Evolutionary conservation across 1,140 invertebrate species (phyloP).

Genomic region (Drosophila erecta): DNA sequence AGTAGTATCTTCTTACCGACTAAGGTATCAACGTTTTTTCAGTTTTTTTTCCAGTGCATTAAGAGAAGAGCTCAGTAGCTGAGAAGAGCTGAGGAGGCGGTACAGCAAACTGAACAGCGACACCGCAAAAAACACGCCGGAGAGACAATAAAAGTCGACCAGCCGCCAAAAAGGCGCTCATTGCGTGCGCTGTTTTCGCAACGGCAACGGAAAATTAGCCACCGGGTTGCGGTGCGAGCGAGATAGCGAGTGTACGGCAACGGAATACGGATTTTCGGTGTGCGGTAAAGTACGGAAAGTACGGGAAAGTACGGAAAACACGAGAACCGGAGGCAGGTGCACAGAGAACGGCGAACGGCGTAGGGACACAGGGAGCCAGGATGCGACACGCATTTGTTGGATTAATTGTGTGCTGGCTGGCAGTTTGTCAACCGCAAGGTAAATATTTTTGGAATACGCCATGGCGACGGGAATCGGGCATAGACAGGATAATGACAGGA

Average conservation of each 20-base stretch:
- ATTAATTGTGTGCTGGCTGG: conserved; percentile 81
- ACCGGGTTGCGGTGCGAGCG: conserved; percentile 12
- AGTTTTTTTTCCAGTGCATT: conserved; percentile 4
- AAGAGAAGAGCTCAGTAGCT: neutral
- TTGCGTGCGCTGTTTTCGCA: conserved; percentile 76
- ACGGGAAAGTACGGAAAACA: conserved; percentile 1
- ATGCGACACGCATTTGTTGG: conserved; percentile 79
- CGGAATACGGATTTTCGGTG: conserved; percentile 6
- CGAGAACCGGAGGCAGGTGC: conserved; percentile 1
- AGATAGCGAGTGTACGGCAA: neutral
- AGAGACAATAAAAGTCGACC: conserved; percentile 75
- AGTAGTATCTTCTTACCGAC: too few species aligned
- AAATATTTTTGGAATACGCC: conserved; percentile 74
- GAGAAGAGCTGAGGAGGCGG: conserved; percentile 3
- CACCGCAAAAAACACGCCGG: conserved; percentile 42
- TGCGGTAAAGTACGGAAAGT: conserved; percentile 14
- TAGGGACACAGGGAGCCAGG: conserved; percentile 40
- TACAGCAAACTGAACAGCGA: conserved; percentile 39
- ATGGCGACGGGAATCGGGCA: conserved; percentile 11
- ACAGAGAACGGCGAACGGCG: neutral
- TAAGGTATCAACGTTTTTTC: neutral
- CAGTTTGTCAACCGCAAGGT: conserved; percentile 84
- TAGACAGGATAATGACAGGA: conserved; percentile 59
- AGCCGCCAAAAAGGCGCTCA: conserved; percentile 78
- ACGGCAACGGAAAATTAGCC: conserved; percentile 63